phyloP scores from a whole-genome alignment of 2,888 invertebrate genomes.

The Xestia ashworthii region DNA sequence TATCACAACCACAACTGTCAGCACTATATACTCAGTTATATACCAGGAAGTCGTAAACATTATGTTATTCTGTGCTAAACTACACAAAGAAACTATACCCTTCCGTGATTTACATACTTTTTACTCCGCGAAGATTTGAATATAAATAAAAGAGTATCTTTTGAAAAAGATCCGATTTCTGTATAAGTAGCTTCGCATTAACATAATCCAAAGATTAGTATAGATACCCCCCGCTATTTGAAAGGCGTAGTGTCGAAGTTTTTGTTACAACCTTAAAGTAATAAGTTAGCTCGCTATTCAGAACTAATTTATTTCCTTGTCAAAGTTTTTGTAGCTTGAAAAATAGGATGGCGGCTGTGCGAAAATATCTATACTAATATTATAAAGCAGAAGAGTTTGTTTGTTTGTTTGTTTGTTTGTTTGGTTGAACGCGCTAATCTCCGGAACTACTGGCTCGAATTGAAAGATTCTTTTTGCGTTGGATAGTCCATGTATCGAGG shows the following conservation, averaged over 20 bases:
- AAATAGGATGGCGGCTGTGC: constrained; percentile 6
- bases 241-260: constrained; percentile 48
- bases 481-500: too few relatives aligned
- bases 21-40: neutral
- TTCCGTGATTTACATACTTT: constrained; percentile 74
- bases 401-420: too few relatives aligned
- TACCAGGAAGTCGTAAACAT: constrained; percentile 26
- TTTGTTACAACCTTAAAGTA: constrained; percentile 41
- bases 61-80: constrained; percentile 34
- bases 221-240: constrained; percentile 56
- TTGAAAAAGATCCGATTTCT: constrained; percentile 67
- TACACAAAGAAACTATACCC: constrained; percentile 50
- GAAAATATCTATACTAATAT: too few relatives aligned
- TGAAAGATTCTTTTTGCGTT: too few relatives aligned
- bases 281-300: constrained; percentile 48
- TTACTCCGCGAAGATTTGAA: constrained; percentile 71
- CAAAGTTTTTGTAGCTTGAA: constrained; percentile 28
- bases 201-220: constrained; percentile 78
- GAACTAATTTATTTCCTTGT: constrained; percentile 39
- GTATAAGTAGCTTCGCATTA: constrained; percentile 74
- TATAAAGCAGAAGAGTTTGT: too few relatives aligned
- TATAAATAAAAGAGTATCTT: constrained; percentile 69
- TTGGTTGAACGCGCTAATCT: too few relatives aligned
- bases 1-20: neutral
- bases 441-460: too few relatives aligned